Base-by-base conservation (phyloP, 92 coral and sea anemone genomes). In the Muricea muricata region DNA sequence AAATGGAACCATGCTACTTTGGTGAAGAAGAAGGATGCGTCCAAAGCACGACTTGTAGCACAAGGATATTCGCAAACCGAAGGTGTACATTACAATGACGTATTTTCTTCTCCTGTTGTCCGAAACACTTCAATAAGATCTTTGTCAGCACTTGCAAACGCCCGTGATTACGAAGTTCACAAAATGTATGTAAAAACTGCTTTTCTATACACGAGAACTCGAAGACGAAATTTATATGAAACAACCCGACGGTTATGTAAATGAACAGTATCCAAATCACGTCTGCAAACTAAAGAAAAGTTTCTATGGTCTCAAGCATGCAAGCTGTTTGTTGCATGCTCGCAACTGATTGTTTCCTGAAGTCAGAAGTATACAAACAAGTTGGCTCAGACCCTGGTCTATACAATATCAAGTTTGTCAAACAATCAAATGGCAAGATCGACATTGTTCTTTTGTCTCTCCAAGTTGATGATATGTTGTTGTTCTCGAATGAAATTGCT, bases 211-310 rank as follows among this genome's bases (percentile, higher is more conserved):
- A n/a, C n/a, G n/a, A n/a, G n/a, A n/a, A n/a, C n/a, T n/a, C n/a
- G n/a, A n/a, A n/a, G n/a, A n/a, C n/a, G n/a, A n/a, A n/a, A n/a
- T n/a, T n/a, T n/a, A n/a, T n/a, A n/a, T n/a, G n/a, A n/a, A n/a
- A n/a, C 58, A 76, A 50, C 65, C 67, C 24, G 24, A 66, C 8
- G 82, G 67, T 28, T 76, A 28, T 13, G 67, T 50, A 18, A 52
- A 75, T 14, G 20, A 50, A 30, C 7, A 23, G 37, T 11, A 50
- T 32, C 66, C 82, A 5, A 37, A 77, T 23, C 17, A 0, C 11
- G 83, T 78, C 5, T 78, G 83, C 50, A 78, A 78, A 40, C 26
- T 78, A 33, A 37, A 42, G 26, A 78, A 31, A 78, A 37, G 83
- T 18, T 0, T 78, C 0, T 78, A 78, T 35, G 83, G 83, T 31